Base-by-base conservation (phyloP, 1,140 invertebrate genomes). In the Phocides pigmalion region DNA sequence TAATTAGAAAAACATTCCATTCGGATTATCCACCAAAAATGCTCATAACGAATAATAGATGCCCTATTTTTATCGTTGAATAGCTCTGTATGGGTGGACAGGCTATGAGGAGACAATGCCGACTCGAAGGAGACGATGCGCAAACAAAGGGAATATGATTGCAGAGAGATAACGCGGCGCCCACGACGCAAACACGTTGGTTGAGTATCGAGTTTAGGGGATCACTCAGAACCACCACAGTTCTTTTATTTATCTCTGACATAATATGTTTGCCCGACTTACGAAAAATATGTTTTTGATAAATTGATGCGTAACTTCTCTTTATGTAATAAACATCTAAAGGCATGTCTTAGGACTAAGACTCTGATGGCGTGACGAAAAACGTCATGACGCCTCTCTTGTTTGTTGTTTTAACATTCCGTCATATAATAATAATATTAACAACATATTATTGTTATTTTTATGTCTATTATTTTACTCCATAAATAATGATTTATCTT, bases 121-220 rank as follows among this genome's bases (percentile, higher is more conserved):
- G 72, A 65, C 68, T 66, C 59, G 65, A 62, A 47, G 72, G 74
- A 75, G 74, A 81, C 71, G 54, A 14, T 62, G 64, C n/a, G 67
- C 69, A 81, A 82, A 84, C 81, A 84, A 84, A 67, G 70, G 74
- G 62, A 75, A 77, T 76, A 83, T 81, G 79, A 83, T 81, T 81
- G 76, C 41, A 42, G 74, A 69, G 70, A 68, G 32, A 61, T 25
- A 68, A 19, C 53, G 46, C 25, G 73, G 67, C 73, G 73, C 76
- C 73, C 67, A 76, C 71, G 65, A 66, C 16, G 25, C 53, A 20
- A 39, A 53, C 51, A 54, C 41, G 39, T 41, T 51, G 47, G 19
- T 32, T 12, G 5, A 53, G 41, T 66, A 54, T 54, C 50, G 50
- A 41, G 35, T 54, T 39, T 37, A 41, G 32, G 9, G 50, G 35